Base-by-base conservation (phyloP, 2,888 invertebrate species). In the Dyspetes luteomarginatus region DNA sequence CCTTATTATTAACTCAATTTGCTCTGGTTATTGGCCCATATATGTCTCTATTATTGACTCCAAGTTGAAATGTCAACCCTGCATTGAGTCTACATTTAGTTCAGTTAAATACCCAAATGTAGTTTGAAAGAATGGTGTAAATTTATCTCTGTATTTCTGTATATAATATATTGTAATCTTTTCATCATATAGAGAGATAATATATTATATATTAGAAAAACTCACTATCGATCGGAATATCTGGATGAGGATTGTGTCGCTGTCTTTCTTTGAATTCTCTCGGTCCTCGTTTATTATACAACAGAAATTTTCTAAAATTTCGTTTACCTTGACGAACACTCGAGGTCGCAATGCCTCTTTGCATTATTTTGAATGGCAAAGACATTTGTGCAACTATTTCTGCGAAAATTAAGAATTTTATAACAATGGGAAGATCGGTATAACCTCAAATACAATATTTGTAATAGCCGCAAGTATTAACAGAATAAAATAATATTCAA, bases 261-360 rank as follows among this genome's bases (percentile, higher is more conserved):
- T 95, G 95, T 82, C 92, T 91, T 86, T 94, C 86, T 89, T 96
- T 97, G 84, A 95, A 95, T 3, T 93, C 87, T 82, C 93, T 93
- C 1, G 95, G 93, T 1, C 97, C 97, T 83, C 97, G 93, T 90
- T 97, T 97, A 88, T 96, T 96, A 41, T 94, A 93, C 0, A 96
- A 88, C 1, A 94, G 92, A 89, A 98, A 97, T 92, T 97, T 97
- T 52, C 95, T 93, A 87, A 97, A 97, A 92, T 97, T 97, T 83
- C 95, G 93, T 92, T 97, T 97, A 0, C 97, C 97, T 80, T 92
- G 90, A 68, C 93, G 87, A 4, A 87, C 84, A 1, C 92, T 88
- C 0, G 94, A 92, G 0, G 95, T 94, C 30, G 93, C 93, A 83
- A 95, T 93, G 26, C 89, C 84, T 79, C 94, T 90, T 82, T 89